Conservation (phyloP, 2,113 vertebrate species). For the Urocitellus parryii region DNA sequence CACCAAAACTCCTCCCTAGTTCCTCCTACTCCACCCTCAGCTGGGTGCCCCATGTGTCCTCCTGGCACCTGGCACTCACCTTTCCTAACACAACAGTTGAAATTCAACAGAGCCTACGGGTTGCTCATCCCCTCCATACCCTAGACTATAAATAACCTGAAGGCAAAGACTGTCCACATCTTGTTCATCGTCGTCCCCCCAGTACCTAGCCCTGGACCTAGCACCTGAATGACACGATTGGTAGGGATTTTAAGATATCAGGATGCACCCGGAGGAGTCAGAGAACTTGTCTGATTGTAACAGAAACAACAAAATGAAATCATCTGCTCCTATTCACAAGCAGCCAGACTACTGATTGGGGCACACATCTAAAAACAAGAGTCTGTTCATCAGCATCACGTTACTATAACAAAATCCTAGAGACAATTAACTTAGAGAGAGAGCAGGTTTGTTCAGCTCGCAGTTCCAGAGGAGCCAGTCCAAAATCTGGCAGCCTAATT, state of each 20-base stretch:
- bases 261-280: neutral
- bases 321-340: neutral
- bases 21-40: no score
- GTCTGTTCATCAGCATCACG: neutral
- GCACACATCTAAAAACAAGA: neutral
- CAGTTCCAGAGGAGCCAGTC: neutral
- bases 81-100: neutral
- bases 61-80: fast-evolving
- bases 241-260: neutral
- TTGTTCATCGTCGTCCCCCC: neutral
- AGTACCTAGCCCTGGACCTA: neutral
- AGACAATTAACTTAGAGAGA: neutral
- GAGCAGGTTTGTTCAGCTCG: neutral
- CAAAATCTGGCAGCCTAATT: neutral
- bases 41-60: neutral
- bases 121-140: neutral
- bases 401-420: neutral
- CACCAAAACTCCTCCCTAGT: neutral
- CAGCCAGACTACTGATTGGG: neutral
- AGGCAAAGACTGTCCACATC: neutral
- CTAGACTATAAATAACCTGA: neutral
- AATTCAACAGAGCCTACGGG: neutral
- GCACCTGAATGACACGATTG: neutral
- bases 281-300: neutral
- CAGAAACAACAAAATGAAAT: neutral